Conservation (phyloP, 2,797 vertebrate genomes). For the Acanthornis magna region DNA sequence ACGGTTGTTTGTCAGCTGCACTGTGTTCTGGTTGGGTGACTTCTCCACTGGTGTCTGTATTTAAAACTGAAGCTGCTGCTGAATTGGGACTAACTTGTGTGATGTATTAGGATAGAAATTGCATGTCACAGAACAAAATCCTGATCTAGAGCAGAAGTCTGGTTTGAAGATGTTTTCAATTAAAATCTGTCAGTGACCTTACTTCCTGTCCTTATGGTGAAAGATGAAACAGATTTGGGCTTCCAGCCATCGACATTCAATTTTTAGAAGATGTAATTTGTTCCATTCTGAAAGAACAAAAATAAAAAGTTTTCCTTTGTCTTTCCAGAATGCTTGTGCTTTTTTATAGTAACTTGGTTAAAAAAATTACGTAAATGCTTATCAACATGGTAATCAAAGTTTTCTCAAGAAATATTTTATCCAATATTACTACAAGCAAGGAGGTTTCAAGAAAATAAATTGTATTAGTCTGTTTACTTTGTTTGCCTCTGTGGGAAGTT, state of each 20-base stretch:
- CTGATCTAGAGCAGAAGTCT: constrained; percentile 3
- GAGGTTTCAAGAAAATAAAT: background rate
- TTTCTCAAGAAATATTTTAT: background rate
- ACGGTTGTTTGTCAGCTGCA: fast-evolving
- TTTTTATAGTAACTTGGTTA: constrained; percentile 4
- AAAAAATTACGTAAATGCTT: background rate
- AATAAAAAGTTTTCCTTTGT: constrained; percentile 12
- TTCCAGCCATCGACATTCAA: constrained; percentile 36
- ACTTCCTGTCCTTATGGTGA: constrained; percentile 45
- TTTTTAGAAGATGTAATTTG: constrained; percentile 53
- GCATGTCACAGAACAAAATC: background rate
- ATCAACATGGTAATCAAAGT: background rate
- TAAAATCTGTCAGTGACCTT: constrained; percentile 58
- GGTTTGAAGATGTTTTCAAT: constrained; percentile 52
- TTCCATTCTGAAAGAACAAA: constrained; percentile 21
- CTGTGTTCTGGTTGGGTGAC: background rate
- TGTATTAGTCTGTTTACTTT: background rate
- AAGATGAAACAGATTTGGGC: constrained; percentile 58
- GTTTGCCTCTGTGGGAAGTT: background rate
- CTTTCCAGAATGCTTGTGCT: background rate
- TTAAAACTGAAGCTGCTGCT: background rate
- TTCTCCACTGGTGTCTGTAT: background rate
- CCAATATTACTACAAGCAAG: background rate
- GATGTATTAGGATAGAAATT: background rate
- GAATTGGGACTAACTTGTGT: background rate